These are phyloP conservation scores for Acanthornis magna DNA, from an alignment of 2,797 vertebrate genomes.

Conservation along the genomic window DNA sequence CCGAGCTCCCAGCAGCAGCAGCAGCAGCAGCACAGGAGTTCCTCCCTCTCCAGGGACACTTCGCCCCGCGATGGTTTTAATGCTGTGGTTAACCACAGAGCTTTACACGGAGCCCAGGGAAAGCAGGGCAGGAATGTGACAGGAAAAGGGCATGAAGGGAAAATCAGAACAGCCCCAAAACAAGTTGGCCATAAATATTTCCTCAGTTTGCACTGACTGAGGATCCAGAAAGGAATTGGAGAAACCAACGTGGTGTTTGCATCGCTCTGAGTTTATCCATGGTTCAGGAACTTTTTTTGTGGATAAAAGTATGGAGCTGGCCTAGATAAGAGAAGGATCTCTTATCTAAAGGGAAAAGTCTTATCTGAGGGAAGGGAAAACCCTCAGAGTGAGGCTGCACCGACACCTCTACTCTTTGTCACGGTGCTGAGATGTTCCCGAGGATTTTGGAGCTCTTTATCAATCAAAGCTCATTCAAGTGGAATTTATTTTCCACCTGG, in stretches of 20 bases:
- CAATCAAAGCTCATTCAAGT: background rate
- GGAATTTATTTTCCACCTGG: background rate
- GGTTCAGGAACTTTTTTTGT: background rate
- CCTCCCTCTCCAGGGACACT: slow-evolving; percentile 3
- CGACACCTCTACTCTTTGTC: background rate
- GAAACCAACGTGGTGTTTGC: background rate
- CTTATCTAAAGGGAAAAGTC: background rate
- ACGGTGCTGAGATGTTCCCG: background rate
- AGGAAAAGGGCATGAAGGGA: background rate
- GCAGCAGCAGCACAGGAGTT: background rate
- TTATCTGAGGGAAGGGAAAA: background rate
- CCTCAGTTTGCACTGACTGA: background rate
- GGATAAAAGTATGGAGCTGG: background rate
- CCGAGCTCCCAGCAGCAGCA: background rate
- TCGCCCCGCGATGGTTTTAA: background rate
- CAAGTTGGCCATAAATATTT: background rate
- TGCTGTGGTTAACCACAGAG: slow-evolving; percentile 33
- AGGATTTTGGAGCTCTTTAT: background rate
- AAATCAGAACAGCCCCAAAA: background rate
- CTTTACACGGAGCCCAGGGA: slow-evolving; percentile 28
- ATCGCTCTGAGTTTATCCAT: background rate
- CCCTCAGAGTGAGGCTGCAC: background rate
- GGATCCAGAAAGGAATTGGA: background rate
- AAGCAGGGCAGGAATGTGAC: slow-evolving; percentile 10
- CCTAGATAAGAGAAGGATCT: background rate